Percentiles rank a stretch among this genome's conserved stretches.
Conservation (phyloP, 92 coral and sea anemone species). For the Isaurus tuberculatus region DNA sequence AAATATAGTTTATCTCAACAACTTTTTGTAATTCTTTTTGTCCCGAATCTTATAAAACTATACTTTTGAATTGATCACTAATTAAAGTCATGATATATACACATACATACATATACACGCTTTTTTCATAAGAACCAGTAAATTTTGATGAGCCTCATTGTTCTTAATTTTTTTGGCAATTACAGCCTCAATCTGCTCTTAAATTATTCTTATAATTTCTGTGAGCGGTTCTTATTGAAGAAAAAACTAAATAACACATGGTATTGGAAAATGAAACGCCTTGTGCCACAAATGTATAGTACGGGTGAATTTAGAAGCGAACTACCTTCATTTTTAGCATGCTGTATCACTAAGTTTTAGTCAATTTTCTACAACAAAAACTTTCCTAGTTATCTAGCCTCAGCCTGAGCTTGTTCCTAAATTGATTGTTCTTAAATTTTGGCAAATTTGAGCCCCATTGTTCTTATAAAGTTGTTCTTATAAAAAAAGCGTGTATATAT, state of each 20-base stretch:
- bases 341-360: too few relatives aligned
- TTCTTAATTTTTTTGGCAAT: background rate
- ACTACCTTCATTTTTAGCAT: background rate
- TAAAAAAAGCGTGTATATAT: background rate
- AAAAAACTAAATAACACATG: background rate
- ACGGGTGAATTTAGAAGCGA: background rate
- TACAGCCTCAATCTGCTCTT: too few relatives aligned
- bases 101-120: background rate
- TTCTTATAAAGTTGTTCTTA: background rate
- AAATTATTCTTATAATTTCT: background rate
- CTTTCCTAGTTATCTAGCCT: background rate
- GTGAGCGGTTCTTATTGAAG: too few relatives aligned
- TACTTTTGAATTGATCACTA: slow-evolving; percentile 4
- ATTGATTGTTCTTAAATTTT: too few relatives aligned
- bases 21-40: background rate
- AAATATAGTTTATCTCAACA: background rate
- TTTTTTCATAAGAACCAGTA: background rate
- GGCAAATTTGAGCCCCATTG: too few relatives aligned
- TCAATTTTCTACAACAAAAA: background rate
- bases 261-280: too few relatives aligned
- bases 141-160: too few relatives aligned
- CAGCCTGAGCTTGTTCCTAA: too few relatives aligned
- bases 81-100: slow-evolving; percentile 2
- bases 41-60: background rate
- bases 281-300: background rate